Conservation (phyloP, 2,797 vertebrate species). For the Enteromius treurensis region DNA sequence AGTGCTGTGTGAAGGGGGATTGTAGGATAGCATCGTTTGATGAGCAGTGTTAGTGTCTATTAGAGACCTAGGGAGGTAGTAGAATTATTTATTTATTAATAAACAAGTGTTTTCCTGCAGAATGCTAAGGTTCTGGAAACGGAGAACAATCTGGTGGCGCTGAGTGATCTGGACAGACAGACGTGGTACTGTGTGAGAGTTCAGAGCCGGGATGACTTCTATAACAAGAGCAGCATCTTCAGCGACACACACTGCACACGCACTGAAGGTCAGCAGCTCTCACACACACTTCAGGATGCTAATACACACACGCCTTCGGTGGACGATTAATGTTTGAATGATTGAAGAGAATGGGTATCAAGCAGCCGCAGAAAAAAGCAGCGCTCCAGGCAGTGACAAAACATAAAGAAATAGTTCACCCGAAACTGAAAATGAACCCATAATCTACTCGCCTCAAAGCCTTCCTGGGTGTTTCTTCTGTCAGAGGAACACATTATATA, state of each 20-base stretch:
- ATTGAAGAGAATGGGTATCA: background rate
- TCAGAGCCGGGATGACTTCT: constrained; percentile 60
- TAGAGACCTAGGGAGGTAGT: no score
- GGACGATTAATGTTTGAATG: no score
- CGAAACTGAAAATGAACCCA: no score
- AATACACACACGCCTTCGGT: no score
- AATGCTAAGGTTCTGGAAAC: background rate
- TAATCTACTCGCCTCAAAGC: no score
- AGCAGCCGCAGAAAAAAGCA: background rate
- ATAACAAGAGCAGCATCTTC: constrained; percentile 70
- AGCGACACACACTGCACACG: constrained; percentile 60
- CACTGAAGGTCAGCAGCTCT: constrained; percentile 64
- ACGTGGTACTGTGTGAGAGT: constrained; percentile 73
- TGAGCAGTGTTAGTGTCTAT: no score
- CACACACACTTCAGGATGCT: background rate
- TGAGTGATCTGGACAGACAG: constrained; percentile 65
- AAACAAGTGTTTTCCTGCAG: background rate
- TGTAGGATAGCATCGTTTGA: no score
- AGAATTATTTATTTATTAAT: no score
- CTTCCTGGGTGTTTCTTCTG: no score
- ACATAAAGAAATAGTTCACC: no score
- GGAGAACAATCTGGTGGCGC: constrained; percentile 48
- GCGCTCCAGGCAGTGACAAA: background rate
- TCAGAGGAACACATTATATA: no score
- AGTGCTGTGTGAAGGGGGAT: no score